Evolutionary conservation across 2,113 vertebrate species (phyloP), one percentile per base, ranked within the genome.

Genomic region (Lutjanus erythropterus): DNA sequence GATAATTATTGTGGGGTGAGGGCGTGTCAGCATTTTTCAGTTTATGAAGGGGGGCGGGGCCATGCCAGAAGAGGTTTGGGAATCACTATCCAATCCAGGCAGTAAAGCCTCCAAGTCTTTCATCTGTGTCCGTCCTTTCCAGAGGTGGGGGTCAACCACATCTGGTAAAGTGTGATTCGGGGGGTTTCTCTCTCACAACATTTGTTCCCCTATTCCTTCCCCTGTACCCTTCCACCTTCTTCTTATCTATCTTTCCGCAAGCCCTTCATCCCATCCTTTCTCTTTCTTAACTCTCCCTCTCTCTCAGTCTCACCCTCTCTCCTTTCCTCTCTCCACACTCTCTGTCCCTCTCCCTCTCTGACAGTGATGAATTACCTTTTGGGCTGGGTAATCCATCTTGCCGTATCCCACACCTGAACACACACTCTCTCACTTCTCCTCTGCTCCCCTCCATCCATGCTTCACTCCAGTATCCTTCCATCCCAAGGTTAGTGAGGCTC

Each of bases 361-460:
- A 94, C 92, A 91, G 85, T 94, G 92, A 95, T 92, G 81, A 93
- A 95, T 95, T 93, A 89, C 89, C 75, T 35, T 19, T 80, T 83
- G 79, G 56, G 37, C 75, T 76, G 75, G 85, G 92, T 86, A 91
- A 95, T 95, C 90, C 88, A 93, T 95, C 92, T 94, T 92, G 80
- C 86, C 60, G 29, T 83, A 90, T 90, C 86, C 88, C 85, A 88
- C 90, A 89, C 85, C 86, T 86, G 87, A 91, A 92, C 79, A 88
- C 86, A 85, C 75, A 84, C 56, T 88, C 78, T 84, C 83, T 77
- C 50, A 29, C 71, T 82, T 71, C 52, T 55, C 23, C 67, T 47
- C 21, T 80, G 14, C 65, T 71, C 39, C 77, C 74, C 66, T 71
- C 73, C 60, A 66, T 75, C 39, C 74, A 2, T 81, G 86, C 73